phyloP scores from a whole-genome alignment of 2,797 vertebrate species.

The Tarsius wallacei region DNA sequence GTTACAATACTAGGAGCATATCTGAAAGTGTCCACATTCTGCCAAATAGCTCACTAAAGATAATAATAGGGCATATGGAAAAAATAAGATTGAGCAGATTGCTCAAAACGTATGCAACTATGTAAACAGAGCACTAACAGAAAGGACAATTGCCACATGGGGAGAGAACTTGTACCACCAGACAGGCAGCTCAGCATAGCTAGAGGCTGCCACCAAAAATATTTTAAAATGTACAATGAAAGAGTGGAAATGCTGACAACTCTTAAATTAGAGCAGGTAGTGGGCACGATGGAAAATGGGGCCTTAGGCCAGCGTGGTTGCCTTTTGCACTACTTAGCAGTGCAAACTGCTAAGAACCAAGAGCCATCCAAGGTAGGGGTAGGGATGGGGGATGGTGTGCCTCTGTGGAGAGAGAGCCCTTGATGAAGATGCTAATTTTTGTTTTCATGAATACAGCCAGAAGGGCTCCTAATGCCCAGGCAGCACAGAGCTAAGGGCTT shows the following conservation, averaged over 20 bases:
- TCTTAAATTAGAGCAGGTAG: constrained; percentile 46
- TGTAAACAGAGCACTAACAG: constrained; percentile 38
- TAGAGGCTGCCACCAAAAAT: constrained; percentile 22
- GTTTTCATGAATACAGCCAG: constrained; percentile 47
- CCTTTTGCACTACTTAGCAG: background rate
- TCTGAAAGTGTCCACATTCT: constrained; percentile 67
- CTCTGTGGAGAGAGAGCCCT: background rate
- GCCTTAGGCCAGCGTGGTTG: background rate
- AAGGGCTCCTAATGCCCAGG: background rate
- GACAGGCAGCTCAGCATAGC: background rate
- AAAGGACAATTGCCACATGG: constrained; percentile 12
- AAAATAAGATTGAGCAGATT: constrained; percentile 6
- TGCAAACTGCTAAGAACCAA: background rate
- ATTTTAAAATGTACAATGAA: background rate
- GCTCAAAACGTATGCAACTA: constrained; percentile 57
- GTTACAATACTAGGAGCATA: constrained; percentile 19
- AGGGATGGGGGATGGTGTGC: background rate
- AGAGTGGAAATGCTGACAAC: background rate
- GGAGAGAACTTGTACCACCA: constrained; percentile 34
- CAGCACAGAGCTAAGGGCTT: background rate
- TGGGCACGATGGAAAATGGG: background rate
- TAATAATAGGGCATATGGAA: constrained; percentile 2
- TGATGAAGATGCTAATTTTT: background rate
- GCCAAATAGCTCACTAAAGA: constrained; percentile 36
- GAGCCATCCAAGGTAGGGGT: background rate